These are phyloP conservation scores for Lasioglossum marginatum DNA, from an alignment of 2,888 invertebrate genomes.

Conservation along the genomic window DNA sequence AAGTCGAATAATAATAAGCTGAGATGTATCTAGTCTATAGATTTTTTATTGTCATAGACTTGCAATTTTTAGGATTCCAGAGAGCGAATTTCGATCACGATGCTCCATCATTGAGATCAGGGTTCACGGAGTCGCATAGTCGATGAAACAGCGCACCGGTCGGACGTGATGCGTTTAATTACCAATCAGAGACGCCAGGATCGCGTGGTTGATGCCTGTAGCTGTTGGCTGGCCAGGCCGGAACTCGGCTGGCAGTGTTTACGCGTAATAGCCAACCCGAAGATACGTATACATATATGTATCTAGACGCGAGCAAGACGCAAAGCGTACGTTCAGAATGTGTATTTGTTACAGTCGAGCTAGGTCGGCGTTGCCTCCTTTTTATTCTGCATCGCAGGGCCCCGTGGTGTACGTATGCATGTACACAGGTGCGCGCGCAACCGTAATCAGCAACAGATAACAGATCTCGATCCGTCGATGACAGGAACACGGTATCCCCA, in stretches of 20 bases:
- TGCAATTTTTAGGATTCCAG: too few species aligned
- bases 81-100: too few species aligned
- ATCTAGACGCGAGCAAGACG: not conserved
- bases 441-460: conserved; percentile 80
- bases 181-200: conserved; percentile 79
- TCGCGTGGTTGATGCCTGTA: conserved; percentile 69
- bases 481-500: conserved; percentile 78
- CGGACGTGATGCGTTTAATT: conserved; percentile 80
- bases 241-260: conserved; percentile 63
- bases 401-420: not conserved
- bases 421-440: conserved; percentile 41
- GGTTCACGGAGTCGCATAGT: not conserved
- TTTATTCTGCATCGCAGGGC: conserved; percentile 63
- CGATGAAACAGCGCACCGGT: conserved; percentile 63
- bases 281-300: conserved; percentile 23
- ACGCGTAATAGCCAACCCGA: conserved; percentile 43
- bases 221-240: conserved; percentile 53
- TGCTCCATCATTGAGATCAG: not conserved
- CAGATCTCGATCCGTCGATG: conserved; percentile 80
- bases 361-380: conserved; percentile 51
- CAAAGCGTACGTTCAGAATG: conserved; percentile 25
- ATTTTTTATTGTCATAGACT: too few species aligned
- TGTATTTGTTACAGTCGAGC: conserved; percentile 64
- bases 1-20: too few species aligned
- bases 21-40: too few species aligned